A percentile compares a stretch with the other conserved stretches of the same genome.
phyloP scores from a whole-genome alignment of 2,797 vertebrate species.

The Natrix natrix region DNA sequence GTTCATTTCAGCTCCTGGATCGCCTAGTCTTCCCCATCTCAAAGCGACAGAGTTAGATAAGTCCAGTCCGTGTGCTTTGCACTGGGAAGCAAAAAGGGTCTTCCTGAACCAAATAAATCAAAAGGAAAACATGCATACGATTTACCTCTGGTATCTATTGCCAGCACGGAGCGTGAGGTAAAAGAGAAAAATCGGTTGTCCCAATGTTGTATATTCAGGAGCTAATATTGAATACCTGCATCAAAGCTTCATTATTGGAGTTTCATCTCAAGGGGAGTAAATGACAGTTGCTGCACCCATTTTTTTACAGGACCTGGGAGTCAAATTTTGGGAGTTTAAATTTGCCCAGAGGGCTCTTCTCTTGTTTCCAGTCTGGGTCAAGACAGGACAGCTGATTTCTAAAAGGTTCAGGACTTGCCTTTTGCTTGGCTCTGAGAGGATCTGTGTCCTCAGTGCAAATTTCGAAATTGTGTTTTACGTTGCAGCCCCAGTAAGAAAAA shows the following conservation, averaged over 20 bases:
- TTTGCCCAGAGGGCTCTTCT: not conserved
- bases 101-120: not conserved
- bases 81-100: not conserved
- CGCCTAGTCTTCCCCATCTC: not conserved
- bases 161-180: not conserved
- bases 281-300: not conserved
- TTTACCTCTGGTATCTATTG: not conserved
- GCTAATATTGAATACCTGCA: not conserved
- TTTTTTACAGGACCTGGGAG: not conserved
- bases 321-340: not conserved
- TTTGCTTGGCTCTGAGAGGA: not conserved
- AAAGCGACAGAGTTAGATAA: not conserved
- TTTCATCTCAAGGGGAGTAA: conserved; percentile 5
- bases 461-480: not conserved
- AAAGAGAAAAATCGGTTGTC: not conserved
- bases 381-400: not conserved
- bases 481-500: not conserved
- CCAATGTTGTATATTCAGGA: not conserved
- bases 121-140: not conserved
- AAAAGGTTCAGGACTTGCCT: not conserved
- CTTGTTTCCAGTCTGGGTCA: not conserved
- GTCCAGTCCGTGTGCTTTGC: not conserved
- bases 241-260: not conserved
- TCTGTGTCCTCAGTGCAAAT: not conserved
- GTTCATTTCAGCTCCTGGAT: not conserved